Evolutionary conservation across 1,140 invertebrate species (phyloP).

Genomic region (Lasioglossum albipes): DNA sequence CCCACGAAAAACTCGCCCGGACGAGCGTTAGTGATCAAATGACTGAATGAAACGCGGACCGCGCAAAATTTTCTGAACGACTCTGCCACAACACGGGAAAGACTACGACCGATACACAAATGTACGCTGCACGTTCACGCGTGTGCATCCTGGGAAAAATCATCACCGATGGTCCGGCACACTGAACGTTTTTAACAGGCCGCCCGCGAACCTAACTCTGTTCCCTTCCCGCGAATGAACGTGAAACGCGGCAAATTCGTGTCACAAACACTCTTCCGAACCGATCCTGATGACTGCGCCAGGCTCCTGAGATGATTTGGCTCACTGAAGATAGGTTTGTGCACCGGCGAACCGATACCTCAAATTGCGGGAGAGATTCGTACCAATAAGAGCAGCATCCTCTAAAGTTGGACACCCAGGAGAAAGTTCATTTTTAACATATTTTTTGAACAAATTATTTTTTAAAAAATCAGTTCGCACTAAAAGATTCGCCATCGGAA

Average conservation of each 20-base stretch:
- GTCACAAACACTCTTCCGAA: not conserved
- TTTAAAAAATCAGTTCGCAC: no score
- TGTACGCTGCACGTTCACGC: conserved; percentile 1
- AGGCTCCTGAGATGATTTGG: conserved; percentile 26
- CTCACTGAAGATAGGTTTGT: conserved; percentile 26
- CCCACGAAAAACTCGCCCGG: conserved; percentile 37
- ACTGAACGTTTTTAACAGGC: conserved; percentile 50
- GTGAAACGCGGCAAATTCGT: conserved; percentile 16
- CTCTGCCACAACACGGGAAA: not conserved
- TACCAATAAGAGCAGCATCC: no score
- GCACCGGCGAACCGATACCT: not conserved
- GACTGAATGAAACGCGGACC: conserved; percentile 20
- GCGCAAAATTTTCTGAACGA: conserved; percentile 38
- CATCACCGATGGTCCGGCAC: conserved; percentile 39
- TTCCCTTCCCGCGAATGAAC: conserved; percentile 17
- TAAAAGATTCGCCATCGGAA: no score
- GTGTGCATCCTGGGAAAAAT: conserved; percentile 18
- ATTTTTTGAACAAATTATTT: no score
- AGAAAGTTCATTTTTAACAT: no score
- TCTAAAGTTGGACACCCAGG: no score
- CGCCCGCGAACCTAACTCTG: not conserved
- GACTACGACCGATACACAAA: conserved; percentile 28
- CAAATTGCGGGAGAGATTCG: no score
- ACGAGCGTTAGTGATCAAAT: conserved; percentile 54
- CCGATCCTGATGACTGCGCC: conserved; percentile 1